These are phyloP conservation scores for Bombus balteatus DNA, from an alignment of 1,140 invertebrate genomes.

Conservation along the genomic window DNA sequence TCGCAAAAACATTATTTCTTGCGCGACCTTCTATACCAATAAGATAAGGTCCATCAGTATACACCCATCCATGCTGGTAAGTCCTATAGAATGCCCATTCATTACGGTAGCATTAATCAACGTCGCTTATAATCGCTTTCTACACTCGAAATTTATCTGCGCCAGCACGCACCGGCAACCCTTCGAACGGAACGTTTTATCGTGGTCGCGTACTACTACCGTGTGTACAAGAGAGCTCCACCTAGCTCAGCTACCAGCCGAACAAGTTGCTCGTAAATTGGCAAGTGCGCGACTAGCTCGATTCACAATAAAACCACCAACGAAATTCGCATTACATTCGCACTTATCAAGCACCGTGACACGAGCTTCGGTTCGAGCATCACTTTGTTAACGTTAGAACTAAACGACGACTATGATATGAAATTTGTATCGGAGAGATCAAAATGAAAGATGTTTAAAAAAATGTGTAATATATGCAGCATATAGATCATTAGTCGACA, in stretches of 20 bases:
- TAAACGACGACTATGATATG: not conserved
- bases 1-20: not conserved
- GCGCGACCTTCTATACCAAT: not conserved
- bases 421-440: not conserved
- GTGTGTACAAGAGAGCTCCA: not conserved
- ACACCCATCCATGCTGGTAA: not conserved
- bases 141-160: not conserved
- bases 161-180: not conserved
- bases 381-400: not conserved
- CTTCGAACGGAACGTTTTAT: not conserved
- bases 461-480: no score
- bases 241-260: not conserved
- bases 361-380: not conserved
- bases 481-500: no score
- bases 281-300: not conserved
- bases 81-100: constrained; percentile 1
- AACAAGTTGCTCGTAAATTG: constrained; percentile 32
- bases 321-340: constrained; percentile 5
- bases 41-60: not conserved
- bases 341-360: constrained; percentile 3
- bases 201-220: not conserved
- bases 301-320: not conserved
- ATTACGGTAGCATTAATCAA: constrained; percentile 29
- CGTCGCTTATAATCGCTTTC: constrained; percentile 23
- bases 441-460: not conserved